A percentile compares a stretch with the other conserved stretches of the same genome.
phyloP scores from a whole-genome alignment of 2,888 invertebrate species.

The Ellobium chinense region DNA sequence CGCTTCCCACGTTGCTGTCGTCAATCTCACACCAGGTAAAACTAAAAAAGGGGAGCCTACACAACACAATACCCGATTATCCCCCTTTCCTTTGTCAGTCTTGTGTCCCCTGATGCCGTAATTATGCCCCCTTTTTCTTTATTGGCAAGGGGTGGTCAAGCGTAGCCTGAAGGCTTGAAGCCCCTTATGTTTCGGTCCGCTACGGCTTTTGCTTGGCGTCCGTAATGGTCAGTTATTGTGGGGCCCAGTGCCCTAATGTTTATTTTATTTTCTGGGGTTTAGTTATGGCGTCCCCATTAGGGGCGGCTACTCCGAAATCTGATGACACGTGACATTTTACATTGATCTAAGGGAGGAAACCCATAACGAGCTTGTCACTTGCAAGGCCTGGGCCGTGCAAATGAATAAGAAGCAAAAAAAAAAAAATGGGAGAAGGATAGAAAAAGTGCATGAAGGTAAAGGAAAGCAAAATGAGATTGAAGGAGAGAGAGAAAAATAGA shows the following conservation, averaged over 20 bases:
- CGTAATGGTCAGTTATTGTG: not conserved
- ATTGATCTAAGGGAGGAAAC: not conserved
- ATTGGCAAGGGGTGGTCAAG: not conserved
- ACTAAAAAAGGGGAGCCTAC: too few species aligned
- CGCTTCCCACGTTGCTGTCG: not conserved
- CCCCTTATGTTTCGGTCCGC: not conserved
- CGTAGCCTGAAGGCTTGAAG: not conserved
- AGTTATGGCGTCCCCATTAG: not conserved
- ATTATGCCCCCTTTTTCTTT: not conserved
- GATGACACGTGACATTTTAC: not conserved
- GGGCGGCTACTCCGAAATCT: not conserved
- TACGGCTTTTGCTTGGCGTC: not conserved
- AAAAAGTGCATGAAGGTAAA: not conserved
- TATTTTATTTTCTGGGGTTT: not conserved
- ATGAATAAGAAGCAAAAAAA: not conserved
- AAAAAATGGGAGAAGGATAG: conserved; percentile 1
- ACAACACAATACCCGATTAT: not conserved
- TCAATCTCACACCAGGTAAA: not conserved
- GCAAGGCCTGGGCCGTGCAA: not conserved
- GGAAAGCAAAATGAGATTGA: not conserved
- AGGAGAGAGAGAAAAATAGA: conserved; percentile 14
- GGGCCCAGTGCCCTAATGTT: not conserved
- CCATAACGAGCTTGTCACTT: not conserved
- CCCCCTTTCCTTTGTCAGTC: not conserved
- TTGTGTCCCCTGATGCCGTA: not conserved